These are phyloP conservation scores for Macrostomum lignano DNA, from an alignment of 1,140 invertebrate genomes.

Conservation along the genomic window DNA sequence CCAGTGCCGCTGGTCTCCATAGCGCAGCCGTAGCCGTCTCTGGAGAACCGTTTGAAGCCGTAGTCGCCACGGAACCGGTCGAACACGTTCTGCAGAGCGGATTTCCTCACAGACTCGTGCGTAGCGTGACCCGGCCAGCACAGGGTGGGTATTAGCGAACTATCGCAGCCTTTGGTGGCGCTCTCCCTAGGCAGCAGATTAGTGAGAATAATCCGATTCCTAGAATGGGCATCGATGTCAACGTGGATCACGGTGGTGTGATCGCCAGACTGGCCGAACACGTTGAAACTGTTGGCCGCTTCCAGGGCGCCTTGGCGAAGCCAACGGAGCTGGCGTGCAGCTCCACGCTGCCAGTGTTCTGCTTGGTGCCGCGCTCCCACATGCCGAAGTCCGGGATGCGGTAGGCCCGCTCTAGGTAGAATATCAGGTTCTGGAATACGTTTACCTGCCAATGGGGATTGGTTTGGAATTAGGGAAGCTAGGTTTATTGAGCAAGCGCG, in stretches of 20 bases:
- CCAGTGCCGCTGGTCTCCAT: no score
- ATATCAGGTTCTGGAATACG: slow-evolving; percentile 92
- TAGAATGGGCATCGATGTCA: slow-evolving; percentile 93
- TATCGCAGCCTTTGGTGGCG: slow-evolving; percentile 74
- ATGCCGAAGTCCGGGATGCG: slow-evolving; percentile 92
- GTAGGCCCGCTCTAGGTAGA: slow-evolving; percentile 93
- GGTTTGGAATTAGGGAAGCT: no score
- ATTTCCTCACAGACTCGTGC: slow-evolving; percentile 54
- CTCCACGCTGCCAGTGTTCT: slow-evolving; percentile 86
- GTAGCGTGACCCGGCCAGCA: slow-evolving; percentile 91
- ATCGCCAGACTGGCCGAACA: slow-evolving; percentile 83
- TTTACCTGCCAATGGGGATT: no score
- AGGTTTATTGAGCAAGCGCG: no score
- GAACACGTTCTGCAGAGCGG: no score
- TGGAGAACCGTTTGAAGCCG: slow-evolving; percentile 70
- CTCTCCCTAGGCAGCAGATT: slow-evolving; percentile 86
- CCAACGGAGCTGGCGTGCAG: slow-evolving; percentile 66
- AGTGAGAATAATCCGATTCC: slow-evolving; percentile 93
- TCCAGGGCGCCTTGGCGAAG: slow-evolving; percentile 91
- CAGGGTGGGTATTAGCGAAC: slow-evolving; percentile 56
- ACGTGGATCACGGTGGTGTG: slow-evolving; percentile 95
- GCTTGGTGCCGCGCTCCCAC: slow-evolving; percentile 91
- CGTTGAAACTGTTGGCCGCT: slow-evolving; percentile 88
- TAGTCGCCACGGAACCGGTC: slow-evolving; percentile 54
- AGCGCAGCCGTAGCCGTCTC: slow-evolving; percentile 80